phyloP scores from a whole-genome alignment of 2,113 vertebrate genomes.

The Cyanistes caeruleus region DNA sequence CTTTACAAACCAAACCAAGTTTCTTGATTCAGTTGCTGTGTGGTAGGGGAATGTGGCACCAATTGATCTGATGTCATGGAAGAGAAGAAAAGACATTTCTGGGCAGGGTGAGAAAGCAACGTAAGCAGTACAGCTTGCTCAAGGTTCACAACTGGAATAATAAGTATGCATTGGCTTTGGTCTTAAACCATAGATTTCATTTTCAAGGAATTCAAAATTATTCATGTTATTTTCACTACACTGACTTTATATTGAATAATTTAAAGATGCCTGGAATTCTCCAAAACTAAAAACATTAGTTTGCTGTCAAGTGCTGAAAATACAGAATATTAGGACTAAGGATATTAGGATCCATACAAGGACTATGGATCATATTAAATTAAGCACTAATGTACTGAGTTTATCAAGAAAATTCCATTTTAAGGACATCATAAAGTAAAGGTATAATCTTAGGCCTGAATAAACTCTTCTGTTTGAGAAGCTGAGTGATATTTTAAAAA shows the following conservation, averaged over 20 bases:
- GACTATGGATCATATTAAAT: background rate
- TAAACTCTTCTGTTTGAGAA: background rate
- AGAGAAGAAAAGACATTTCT: background rate
- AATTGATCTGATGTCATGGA: background rate
- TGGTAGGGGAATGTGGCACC: background rate
- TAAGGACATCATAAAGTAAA: background rate
- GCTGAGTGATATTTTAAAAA: background rate
- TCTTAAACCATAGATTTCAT: background rate
- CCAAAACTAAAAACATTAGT: background rate
- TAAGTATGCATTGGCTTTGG: background rate
- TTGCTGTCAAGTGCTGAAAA: background rate
- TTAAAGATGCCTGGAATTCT: background rate
- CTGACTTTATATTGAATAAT: background rate
- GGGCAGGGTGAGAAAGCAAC: background rate
- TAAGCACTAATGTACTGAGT: background rate
- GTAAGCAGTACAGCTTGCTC: background rate
- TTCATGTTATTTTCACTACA: background rate
- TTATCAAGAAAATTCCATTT: background rate
- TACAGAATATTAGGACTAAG: background rate
- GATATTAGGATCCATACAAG: background rate
- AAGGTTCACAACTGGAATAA: background rate
- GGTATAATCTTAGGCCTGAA: background rate
- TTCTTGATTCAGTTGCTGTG: background rate
- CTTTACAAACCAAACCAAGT: background rate
- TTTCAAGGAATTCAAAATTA: background rate